These are phyloP conservation scores for Muscicapa comitata DNA, from an alignment of 2,797 vertebrate species.

Conservation along the genomic window DNA sequence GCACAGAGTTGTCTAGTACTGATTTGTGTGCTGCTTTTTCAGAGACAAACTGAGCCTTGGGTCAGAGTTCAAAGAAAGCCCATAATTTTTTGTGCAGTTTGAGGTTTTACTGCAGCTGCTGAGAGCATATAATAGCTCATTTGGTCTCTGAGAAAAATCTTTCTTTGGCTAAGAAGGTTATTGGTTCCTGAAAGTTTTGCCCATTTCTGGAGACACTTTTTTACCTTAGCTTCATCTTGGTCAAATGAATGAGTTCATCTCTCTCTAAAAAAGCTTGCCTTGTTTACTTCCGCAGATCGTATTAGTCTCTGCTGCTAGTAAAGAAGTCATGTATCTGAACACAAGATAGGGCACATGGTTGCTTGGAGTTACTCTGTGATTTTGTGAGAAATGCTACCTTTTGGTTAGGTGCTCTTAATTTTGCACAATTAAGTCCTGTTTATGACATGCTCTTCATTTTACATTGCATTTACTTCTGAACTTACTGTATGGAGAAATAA, in stretches of 20 bases:
- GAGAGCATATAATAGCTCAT: not conserved
- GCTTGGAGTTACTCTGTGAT: not conserved
- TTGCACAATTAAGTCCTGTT: not conserved
- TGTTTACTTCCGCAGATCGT: not conserved
- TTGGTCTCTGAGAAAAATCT: not conserved
- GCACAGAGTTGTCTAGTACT: not conserved
- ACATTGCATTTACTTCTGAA: not conserved
- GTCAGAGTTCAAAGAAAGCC: not conserved
- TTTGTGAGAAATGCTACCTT: not conserved
- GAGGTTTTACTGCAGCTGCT: not conserved
- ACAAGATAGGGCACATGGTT: not conserved
- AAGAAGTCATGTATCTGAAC: not conserved
- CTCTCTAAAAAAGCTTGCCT: not conserved
- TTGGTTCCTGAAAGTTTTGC: not conserved
- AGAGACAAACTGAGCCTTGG: not conserved
- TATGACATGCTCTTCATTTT: not conserved
- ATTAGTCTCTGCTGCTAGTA: not conserved
- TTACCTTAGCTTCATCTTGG: not conserved
- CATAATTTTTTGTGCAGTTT: not conserved
- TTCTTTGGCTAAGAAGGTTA: not conserved
- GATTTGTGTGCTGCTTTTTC: not conserved
- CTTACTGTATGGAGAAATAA: not conserved
- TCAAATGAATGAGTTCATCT: not conserved
- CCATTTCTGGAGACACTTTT: not conserved
- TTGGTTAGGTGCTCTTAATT: not conserved